Evolutionary conservation across 2,888 invertebrate genomes (phyloP).

Genomic region (Caenorhabditis afra): DNA sequence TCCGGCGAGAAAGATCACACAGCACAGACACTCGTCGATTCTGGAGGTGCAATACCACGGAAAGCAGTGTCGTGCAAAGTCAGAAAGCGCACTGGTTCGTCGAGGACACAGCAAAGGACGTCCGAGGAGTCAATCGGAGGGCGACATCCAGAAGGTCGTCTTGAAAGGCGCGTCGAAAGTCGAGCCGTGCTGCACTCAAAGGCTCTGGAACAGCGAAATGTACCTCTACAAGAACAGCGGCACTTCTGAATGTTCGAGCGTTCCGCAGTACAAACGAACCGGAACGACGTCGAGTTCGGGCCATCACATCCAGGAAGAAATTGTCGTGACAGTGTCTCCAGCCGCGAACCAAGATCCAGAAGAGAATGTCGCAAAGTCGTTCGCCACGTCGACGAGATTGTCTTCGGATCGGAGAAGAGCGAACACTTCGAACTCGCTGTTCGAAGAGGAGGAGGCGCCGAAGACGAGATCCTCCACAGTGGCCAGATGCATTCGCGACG

Average conservation of each 20-base stretch:
- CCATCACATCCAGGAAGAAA: conserved; percentile 35
- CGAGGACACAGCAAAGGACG: conserved; percentile 40
- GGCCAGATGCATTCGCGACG: conserved; percentile 58
- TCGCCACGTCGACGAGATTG: conserved; percentile 26
- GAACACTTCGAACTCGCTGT: conserved; percentile 45
- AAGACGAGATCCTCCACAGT: conserved; percentile 59
- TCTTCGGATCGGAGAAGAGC: conserved; percentile 44
- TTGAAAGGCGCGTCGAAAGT: conserved; percentile 12
- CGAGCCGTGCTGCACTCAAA: conserved; percentile 12
- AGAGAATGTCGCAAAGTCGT: conserved; percentile 24
- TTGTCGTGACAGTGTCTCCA: conserved; percentile 1
- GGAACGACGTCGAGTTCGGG: conserved; percentile 34
- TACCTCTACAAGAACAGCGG: conserved; percentile 39
- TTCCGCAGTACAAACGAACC: conserved; percentile 36
- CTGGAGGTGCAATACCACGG: conserved; percentile 34
- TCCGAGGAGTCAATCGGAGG: conserved; percentile 32
- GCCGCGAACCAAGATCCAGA: background rate
- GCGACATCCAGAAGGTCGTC: conserved; percentile 14
- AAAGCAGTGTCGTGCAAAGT: conserved; percentile 48
- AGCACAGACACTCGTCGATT: conserved; percentile 39
- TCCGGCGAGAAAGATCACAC: conserved; percentile 31
- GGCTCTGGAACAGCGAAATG: conserved; percentile 53
- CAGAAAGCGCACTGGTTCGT: conserved; percentile 39
- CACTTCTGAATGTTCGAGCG: conserved; percentile 41
- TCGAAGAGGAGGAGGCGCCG: conserved; percentile 45